Conservation (phyloP, 2,797 vertebrate species). For the Hipposideros larvatus region DNA sequence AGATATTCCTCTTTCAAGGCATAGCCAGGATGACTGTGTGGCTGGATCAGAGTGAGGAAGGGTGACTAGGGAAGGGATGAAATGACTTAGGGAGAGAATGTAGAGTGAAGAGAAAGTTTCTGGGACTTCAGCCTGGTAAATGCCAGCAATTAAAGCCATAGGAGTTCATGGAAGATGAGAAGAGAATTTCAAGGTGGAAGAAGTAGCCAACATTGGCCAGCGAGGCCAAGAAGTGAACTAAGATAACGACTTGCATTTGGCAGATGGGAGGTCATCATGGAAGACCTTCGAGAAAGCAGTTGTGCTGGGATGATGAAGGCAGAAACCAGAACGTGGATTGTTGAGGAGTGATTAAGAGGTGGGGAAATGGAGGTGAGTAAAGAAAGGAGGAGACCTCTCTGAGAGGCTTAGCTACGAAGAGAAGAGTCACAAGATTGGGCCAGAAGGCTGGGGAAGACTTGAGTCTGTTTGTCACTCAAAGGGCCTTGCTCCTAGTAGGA, state of each 20-base stretch:
- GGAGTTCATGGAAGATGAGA: background rate
- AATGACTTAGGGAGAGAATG: background rate
- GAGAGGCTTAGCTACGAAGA: background rate
- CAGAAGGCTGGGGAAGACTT: background rate
- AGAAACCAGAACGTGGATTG: background rate
- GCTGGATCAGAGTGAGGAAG: background rate
- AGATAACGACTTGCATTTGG: background rate
- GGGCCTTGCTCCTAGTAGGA: background rate
- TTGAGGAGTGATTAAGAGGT: background rate
- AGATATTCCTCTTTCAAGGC: background rate
- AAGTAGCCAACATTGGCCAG: background rate
- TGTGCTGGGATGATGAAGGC: background rate
- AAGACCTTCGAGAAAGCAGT: background rate
- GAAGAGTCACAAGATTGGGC: background rate
- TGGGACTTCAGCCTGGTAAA: background rate
- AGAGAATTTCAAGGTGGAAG: constrained; percentile 18
- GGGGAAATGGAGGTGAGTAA: background rate
- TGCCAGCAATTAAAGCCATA: background rate
- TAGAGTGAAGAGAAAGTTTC: background rate
- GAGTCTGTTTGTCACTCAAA: background rate
- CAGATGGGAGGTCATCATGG: background rate
- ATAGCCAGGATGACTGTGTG: background rate
- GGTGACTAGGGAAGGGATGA: background rate
- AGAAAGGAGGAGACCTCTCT: background rate
- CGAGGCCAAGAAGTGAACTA: constrained; percentile 29